A percentile compares a stretch with the other conserved stretches of the same genome.
Evolutionary conservation across 2,797 vertebrate genomes (phyloP).

Genomic region (Enteromius thamalakanensis): DNA sequence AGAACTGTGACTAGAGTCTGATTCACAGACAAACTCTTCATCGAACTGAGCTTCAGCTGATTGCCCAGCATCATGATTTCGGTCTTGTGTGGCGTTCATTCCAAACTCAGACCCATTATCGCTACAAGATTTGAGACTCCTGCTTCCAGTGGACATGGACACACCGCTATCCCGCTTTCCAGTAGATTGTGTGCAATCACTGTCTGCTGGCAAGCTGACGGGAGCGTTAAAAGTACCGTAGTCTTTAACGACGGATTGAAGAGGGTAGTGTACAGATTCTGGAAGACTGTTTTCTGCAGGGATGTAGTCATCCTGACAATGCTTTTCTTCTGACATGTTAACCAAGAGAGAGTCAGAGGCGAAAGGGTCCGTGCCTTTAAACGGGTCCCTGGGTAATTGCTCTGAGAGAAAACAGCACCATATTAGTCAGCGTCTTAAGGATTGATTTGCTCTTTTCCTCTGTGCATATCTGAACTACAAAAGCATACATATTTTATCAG

Average conservation of each 20-base stretch:
- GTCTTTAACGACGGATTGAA: slow-evolving; percentile 25
- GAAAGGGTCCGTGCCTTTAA: slow-evolving; percentile 89
- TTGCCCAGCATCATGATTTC: slow-evolving; percentile 18
- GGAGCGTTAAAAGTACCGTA: slow-evolving; percentile 23
- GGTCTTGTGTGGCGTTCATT: slow-evolving; percentile 13
- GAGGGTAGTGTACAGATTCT: slow-evolving; percentile 21
- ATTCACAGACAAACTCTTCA: slow-evolving; percentile 35
- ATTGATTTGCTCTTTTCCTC: background rate
- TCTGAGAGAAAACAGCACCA: slow-evolving; percentile 70
- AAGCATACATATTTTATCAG: background rate
- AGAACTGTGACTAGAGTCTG: slow-evolving; percentile 50
- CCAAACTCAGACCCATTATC: slow-evolving; percentile 31
- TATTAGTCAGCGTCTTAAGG: slow-evolving; percentile 26
- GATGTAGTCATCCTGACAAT: slow-evolving; percentile 80
- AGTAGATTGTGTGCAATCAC: slow-evolving; percentile 25
- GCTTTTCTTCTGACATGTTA: slow-evolving; percentile 74
- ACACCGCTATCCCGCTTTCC: slow-evolving; percentile 39
- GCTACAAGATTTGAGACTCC: slow-evolving; percentile 18
- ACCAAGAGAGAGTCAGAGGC: slow-evolving; percentile 83
- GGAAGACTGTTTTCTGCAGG: slow-evolving; percentile 30
- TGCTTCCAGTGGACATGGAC: slow-evolving; percentile 29
- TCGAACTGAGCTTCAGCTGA: background rate
- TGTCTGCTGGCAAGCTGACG: background rate
- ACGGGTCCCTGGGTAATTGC: slow-evolving; percentile 88
- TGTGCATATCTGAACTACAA: background rate